Evolutionary conservation across 2,888 invertebrate species (phyloP), one percentile per base, ranked within the genome.

Genomic region (Heliconius ethilla): DNA sequence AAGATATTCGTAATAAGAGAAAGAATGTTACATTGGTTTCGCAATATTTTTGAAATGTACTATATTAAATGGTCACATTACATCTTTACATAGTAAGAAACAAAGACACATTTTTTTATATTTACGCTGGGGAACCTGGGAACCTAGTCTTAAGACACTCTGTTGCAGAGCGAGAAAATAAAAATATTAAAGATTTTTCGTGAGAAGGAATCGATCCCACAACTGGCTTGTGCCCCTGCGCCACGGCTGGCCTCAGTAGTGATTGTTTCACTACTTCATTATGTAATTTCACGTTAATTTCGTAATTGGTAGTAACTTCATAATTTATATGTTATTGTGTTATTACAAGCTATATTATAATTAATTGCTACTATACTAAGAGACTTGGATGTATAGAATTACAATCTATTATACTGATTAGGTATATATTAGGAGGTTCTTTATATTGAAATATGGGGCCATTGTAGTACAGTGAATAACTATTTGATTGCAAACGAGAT

Each of bases 1-100:
- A 65, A 45, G 27, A 65, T 74, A 74, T 65, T 74, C 63, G 74
- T 63, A 74, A 74, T 74, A 74, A 65, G 25, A 72, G n/a, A 59
- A 25, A 59, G 72, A 72, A 72, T 72, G 59, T 33, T 33, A 33
- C 59, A 25, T 55, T 59, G n/a, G 59, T 33, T 59, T 33, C 55
- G 33, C 9, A 40, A 72, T 72, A 72, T 72, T 72, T 72, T 59
- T 15, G n/a, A n/a, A 29, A 37, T 59, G 33, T 72, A 51, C n/a
- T 51, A 70, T 55, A 69, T 69, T 40, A 40, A n/a, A 69, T n/a
- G 37, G 40, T 25, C 67, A 40, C 15, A 37, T 69, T 15, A 15
- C 40, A 33, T 37, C 5, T 62, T 62, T 62, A 59, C 59, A n/a
- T 27, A 63, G 25, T 13, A 63, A 27, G 27, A 59, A n/a, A 59